These are phyloP conservation scores for Setophaga coronata DNA, from an alignment of 2,113 vertebrate genomes.

Conservation along the genomic window DNA sequence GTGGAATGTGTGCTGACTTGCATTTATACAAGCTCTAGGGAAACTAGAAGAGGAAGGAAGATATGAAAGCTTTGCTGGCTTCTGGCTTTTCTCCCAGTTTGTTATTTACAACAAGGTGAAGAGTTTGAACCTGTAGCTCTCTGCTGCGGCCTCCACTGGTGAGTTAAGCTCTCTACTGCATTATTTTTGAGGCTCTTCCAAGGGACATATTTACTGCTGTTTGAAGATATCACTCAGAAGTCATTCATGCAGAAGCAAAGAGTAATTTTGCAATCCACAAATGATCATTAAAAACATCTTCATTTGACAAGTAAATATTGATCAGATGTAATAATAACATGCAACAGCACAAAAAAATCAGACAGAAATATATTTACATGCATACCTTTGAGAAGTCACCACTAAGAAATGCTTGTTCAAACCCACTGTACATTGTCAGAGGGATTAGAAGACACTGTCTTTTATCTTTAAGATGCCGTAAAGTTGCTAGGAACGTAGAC, in stretches of 20 bases:
- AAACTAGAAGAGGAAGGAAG: slow-evolving; percentile 33
- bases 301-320: neutral
- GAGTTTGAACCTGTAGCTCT: slow-evolving; percentile 29
- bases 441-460: slow-evolving; percentile 85
- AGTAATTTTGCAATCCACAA: neutral
- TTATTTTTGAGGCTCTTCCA: slow-evolving; percentile 14
- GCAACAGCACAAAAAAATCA: neutral
- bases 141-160: neutral
- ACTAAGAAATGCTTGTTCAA: slow-evolving; percentile 92
- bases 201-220: neutral
- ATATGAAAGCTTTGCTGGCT: neutral
- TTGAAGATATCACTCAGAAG: slow-evolving; percentile 16
- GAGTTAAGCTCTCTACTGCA: neutral
- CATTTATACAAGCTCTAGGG: neutral
- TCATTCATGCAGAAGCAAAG: slow-evolving; percentile 13
- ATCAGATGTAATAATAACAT: neutral
- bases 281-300: neutral
- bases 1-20: slow-evolving; percentile 11
- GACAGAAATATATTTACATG: neutral
- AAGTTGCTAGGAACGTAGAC: slow-evolving; percentile 85
- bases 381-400: slow-evolving; percentile 93
- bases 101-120: slow-evolving; percentile 30
- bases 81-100: slow-evolving; percentile 40
- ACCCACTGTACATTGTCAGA: slow-evolving; percentile 91
- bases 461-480: slow-evolving; percentile 82